A percentile compares a stretch with the other conserved stretches of the same genome.
Evolutionary conservation across 1,140 invertebrate genomes (phyloP).

Genomic region (Procambarus clarkii): DNA sequence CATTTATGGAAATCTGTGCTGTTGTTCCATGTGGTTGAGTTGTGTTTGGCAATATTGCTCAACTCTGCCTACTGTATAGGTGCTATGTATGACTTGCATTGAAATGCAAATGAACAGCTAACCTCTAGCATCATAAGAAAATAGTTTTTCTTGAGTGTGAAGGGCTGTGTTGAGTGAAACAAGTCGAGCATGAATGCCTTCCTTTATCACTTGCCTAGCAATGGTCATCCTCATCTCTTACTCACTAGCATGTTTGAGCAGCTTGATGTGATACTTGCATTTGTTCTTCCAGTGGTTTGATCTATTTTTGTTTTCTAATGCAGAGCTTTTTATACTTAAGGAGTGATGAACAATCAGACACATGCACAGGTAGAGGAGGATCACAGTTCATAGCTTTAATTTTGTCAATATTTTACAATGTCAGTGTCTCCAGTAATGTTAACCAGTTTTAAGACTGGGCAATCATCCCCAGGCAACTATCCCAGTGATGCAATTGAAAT

Average conservation of each 20-base stretch:
- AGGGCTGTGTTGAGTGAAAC: conserved; percentile 23
- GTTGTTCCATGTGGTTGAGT: conserved; percentile 24
- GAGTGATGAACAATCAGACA: conserved; percentile 43
- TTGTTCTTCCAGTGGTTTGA: conserved; percentile 67
- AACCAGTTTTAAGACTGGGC: neutral
- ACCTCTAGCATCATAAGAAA: neutral
- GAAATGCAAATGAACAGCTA: conserved; percentile 16
- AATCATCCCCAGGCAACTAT: neutral
- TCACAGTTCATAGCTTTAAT: conserved; percentile 53
- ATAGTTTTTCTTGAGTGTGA: conserved; percentile 33
- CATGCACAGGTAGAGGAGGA: conserved; percentile 48
- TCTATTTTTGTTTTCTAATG: conserved; percentile 51
- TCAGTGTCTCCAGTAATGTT: neutral
- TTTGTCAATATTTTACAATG: neutral
- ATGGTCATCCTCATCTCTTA: conserved; percentile 46
- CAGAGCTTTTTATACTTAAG: conserved; percentile 45
- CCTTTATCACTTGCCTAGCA: conserved; percentile 24
- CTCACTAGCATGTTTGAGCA: conserved; percentile 48
- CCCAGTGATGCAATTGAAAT: conserved; percentile 11
- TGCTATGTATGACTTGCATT: conserved; percentile 50
- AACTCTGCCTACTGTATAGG: conserved; percentile 56
- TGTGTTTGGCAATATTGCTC: conserved; percentile 50
- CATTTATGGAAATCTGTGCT: neutral
- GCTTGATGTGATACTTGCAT: conserved; percentile 64
- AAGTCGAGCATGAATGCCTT: conserved; percentile 18